phyloP scores from a whole-genome alignment of 2,888 invertebrate genomes.

The Linyphia triangularis region DNA sequence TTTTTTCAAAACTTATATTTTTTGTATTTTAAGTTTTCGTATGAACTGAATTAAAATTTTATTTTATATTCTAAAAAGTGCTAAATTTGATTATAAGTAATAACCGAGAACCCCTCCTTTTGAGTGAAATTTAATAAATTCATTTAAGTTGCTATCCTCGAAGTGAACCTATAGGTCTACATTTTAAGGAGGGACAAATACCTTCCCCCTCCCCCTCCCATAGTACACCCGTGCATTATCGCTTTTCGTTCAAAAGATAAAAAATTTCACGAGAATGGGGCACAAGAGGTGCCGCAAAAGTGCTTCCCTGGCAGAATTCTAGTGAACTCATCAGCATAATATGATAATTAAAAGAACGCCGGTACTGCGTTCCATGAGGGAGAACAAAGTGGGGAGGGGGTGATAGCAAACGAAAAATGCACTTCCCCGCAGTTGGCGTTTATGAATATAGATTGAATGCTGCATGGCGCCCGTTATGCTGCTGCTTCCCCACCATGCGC shows the following conservation, averaged over 20 bases:
- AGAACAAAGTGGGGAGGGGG: conserved; percentile 34
- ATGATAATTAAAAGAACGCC: conserved; percentile 71
- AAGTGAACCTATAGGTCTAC: too few relatives aligned
- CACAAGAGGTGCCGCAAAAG: neutral
- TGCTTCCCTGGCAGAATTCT: neutral
- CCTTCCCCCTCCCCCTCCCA: neutral
- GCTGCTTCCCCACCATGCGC: conserved; percentile 50
- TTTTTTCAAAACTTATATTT: too few relatives aligned
- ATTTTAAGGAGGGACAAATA: too few relatives aligned
- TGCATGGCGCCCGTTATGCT: conserved; percentile 57
- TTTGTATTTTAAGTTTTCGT: too few relatives aligned
- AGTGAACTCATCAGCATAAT: conserved; percentile 54
- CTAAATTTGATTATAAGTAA: too few relatives aligned
- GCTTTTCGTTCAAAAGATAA: conserved; percentile 4
- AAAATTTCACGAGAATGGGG: conserved; percentile 39
- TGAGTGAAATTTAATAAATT: too few relatives aligned
- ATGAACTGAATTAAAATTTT: too few relatives aligned
- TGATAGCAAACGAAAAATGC: conserved; percentile 49
- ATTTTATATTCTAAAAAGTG: too few relatives aligned
- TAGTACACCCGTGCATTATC: conserved; percentile 13
- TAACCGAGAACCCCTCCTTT: too few relatives aligned
- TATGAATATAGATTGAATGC: conserved; percentile 74
- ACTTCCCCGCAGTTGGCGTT: conserved; percentile 58
- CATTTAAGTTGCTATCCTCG: too few relatives aligned
- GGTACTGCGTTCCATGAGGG: conserved; percentile 19